Percentiles rank a stretch among this genome's conserved stretches.
Conservation (phyloP, 2,888 invertebrate species). For the Rotaria magnacalcarata region DNA sequence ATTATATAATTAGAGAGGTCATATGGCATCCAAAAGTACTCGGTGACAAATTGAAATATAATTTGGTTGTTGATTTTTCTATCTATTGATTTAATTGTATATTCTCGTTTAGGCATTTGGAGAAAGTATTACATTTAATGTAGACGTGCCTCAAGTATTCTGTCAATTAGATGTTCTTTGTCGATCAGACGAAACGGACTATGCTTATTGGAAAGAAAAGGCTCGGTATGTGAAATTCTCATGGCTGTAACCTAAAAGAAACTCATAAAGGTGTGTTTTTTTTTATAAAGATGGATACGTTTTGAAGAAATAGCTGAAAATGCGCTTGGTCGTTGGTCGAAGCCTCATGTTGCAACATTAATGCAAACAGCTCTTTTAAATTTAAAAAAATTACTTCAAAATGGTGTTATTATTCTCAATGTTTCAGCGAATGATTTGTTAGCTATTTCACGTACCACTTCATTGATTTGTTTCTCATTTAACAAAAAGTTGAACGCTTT, state of each 20-base stretch:
- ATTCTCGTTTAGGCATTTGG: neutral
- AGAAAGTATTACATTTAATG: neutral
- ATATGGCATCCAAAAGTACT: neutral
- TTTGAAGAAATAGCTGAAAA: constrained; percentile 41
- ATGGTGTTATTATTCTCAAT: neutral
- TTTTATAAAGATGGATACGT: constrained; percentile 33
- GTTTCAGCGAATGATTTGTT: neutral
- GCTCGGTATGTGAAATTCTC: neutral
- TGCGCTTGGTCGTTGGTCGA: constrained; percentile 39
- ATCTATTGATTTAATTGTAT: neutral
- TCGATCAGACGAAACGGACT: neutral
- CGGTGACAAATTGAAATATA: neutral
- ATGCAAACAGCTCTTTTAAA: constrained; percentile 35
- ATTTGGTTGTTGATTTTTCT: neutral
- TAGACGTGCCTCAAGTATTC: constrained; percentile 31
- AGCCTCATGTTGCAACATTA: constrained; percentile 40
- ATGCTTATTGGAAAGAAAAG: constrained; percentile 40
- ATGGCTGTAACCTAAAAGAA: neutral
- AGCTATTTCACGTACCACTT: constrained; percentile 11
- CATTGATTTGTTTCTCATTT: too few species aligned
- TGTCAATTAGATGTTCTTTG: constrained; percentile 35
- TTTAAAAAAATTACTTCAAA: neutral
- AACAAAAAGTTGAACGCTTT: neutral
- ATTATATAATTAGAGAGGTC: neutral
- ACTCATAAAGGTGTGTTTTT: too few species aligned